phyloP scores from a whole-genome alignment of 2,888 invertebrate species.

The Ferrisia virgata region DNA sequence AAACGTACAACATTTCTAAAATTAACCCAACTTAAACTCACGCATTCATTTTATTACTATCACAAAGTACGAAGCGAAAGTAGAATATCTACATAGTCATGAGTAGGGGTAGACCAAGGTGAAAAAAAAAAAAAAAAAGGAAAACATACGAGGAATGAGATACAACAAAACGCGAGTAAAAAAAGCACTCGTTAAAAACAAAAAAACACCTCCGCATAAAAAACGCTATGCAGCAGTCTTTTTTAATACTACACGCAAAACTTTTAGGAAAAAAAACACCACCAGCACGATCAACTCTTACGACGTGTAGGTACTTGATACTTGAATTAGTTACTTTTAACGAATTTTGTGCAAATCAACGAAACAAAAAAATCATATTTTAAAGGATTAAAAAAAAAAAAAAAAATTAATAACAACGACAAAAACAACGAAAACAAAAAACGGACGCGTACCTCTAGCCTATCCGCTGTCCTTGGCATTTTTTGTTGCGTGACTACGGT shows the following conservation, averaged over 20 bases:
- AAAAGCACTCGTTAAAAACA: neutral
- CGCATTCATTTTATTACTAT: too few species aligned
- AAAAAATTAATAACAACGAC: neutral
- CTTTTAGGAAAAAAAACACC: neutral
- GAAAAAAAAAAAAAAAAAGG: neutral
- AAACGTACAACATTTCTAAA: too few species aligned
- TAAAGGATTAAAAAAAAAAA: neutral
- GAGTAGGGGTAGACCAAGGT: too few species aligned
- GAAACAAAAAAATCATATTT: neutral
- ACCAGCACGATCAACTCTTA: neutral
- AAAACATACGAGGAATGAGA: neutral
- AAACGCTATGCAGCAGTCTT: neutral
- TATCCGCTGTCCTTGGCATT: conserved; percentile 82
- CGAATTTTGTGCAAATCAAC: neutral
- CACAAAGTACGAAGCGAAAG: too few species aligned
- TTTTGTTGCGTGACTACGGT: conserved; percentile 84
- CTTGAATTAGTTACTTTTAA: neutral
- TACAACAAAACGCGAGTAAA: neutral
- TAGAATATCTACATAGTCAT: too few species aligned
- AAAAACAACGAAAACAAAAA: neutral
- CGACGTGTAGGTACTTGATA: neutral
- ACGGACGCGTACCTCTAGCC: conserved; percentile 76
- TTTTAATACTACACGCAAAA: neutral
- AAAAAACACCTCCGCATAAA: neutral
- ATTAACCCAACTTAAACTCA: too few species aligned